Conservation (phyloP, 2,113 vertebrate species). For the Himantopus leucocephalus region DNA sequence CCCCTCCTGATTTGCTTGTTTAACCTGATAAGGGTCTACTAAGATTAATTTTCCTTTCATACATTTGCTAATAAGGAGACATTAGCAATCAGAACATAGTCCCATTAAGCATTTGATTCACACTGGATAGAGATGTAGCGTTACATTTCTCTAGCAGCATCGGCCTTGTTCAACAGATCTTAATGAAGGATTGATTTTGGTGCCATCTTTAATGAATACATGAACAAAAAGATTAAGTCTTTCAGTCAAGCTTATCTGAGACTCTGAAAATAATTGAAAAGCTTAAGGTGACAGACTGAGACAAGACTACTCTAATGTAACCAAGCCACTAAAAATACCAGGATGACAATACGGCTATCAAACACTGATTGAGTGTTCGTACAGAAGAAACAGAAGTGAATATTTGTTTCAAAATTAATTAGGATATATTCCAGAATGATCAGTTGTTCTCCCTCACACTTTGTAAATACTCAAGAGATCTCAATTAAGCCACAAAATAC, state of each 20-base stretch:
- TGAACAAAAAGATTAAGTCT: not conserved
- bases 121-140: not conserved
- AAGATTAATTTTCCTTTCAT: constrained; percentile 1
- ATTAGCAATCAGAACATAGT: not conserved
- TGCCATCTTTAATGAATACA: constrained; percentile 13
- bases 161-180: not conserved
- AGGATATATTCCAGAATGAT: not conserved
- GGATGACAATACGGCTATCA: not conserved
- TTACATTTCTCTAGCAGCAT: not conserved
- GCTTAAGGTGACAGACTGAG: not conserved
- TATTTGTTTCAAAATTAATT: constrained; percentile 1
- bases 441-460: not conserved
- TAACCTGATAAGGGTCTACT: not conserved
- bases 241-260: constrained; percentile 21
- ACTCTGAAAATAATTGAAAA: constrained; percentile 39
- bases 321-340: not conserved
- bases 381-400: not conserved
- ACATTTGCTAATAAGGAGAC: constrained; percentile 4
- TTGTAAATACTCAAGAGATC: not conserved
- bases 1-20: not conserved
- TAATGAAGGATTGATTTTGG: constrained; percentile 41
- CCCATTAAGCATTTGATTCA: constrained; percentile 10
- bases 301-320: not conserved
- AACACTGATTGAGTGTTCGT: not conserved
- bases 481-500: not conserved